Evolutionary conservation across 2,888 invertebrate species (phyloP), one percentile per base, ranked within the genome.

Genomic region (Syrphus vitripennis): DNA sequence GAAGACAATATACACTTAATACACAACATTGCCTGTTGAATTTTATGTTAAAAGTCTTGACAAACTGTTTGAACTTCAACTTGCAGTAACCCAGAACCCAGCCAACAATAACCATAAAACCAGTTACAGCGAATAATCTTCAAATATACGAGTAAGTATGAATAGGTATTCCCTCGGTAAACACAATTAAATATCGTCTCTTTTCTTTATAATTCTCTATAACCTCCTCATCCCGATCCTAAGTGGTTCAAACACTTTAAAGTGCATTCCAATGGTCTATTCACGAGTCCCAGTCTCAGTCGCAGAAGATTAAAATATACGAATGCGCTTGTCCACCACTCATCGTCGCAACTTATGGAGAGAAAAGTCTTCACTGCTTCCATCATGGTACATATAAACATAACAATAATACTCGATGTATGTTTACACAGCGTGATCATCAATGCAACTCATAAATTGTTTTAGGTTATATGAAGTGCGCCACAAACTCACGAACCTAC

Each of bases 261-360:
- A 72, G 77, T 82, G 86, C 86, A 86, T 86, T 86, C 82, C 86
- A 82, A 67, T 45, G n/a, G 42, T 37, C 61, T 70, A 61, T 77
- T 81, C 57, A 77, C 77, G 67, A 81, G n/a, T n/a, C n/a, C n/a
- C n/a, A n/a, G n/a, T n/a, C n/a, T n/a, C n/a, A n/a, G n/a, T n/a
- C n/a, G n/a, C 34, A 77, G 82, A 82, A 77, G 86, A 86, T 86
- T 86, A 86, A 10, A n/a, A 76, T 55, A 74, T 59, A n/a, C n/a
- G n/a, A n/a, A n/a, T 78, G 82, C 67, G 48, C 67, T 50, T 50
- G 24, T n/a, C 6, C 29, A 53, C 24, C 31, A 31, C 45, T 65
- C n/a, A n/a, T n/a, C 65, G 21, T 65, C 29, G 16, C 1, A 37
- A 48, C 16, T 21, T 57, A 12, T 57, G 74, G 42, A 75, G 48